Evolutionary conservation across 2,888 invertebrate species (phyloP), one percentile per base, ranked within the genome.

Genomic region (Cheilosia impressa): DNA sequence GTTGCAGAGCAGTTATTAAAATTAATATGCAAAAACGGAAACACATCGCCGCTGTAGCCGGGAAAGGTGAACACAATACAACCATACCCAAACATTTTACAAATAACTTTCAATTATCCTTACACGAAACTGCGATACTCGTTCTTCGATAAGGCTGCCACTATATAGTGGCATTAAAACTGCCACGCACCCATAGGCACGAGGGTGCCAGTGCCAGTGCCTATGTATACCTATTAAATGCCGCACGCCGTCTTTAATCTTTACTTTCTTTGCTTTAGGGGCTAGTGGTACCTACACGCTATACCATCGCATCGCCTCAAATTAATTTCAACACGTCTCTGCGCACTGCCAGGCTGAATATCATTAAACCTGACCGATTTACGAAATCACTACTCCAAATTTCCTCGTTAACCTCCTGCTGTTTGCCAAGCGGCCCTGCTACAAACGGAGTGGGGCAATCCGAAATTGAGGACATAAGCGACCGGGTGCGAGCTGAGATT

Each of bases 361-460:
- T 79, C 73, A 83, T 83, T 79, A 83, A 73, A 79, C 58, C 73
- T 83, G 83, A 73, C 79, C 83, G 63, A 69, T 83, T 75, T 63
- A 41, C 62, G 31, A 75, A 83, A 79, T 69, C 52, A 63, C 72
- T 69, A 43, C 63, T 50, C 27, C 58, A 69, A 75, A 73, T 69
- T 58, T 75, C 38, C 72, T 63, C 78, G 57, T 68, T 72, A 63
- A 75, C 57, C 63, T 66, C 73, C 41, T 55, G 65, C 24, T 10
- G 34, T 38, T 47, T 58, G 22, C 2, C 15, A 52, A 60, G 57
- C 53, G 19, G 41, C 13, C 7, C 65, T 45, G 17, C 9, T 3
- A 31, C 10, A 60, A 17, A 34, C 15, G 53, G 7, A n/a, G 34
- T 2, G 13, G n/a, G 31, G 17, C 17, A 50, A 38, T 38, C 13